Conservation (phyloP, 2,113 vertebrate genomes). For the Forbesichthys papilliferus region DNA sequence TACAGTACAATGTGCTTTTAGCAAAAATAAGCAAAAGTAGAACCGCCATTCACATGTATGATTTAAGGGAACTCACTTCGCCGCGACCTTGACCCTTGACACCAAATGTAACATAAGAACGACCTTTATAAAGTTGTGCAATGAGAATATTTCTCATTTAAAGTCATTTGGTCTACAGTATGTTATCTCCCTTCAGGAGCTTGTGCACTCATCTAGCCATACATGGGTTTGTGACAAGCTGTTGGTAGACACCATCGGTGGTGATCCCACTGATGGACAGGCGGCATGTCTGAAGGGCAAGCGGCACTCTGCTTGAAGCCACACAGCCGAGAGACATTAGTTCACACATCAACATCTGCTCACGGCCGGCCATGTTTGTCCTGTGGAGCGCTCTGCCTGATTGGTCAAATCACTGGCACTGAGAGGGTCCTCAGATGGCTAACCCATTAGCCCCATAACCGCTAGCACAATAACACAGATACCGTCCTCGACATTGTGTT, state of each 20-base stretch:
- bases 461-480: constrained; percentile 53
- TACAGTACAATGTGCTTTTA: too few relatives aligned
- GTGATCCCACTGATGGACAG: constrained; percentile 11
- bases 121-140: too few relatives aligned
- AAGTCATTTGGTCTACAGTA: too few relatives aligned
- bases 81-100: too few relatives aligned
- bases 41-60: too few relatives aligned
- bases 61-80: too few relatives aligned
- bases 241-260: constrained; percentile 22
- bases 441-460: constrained; percentile 46
- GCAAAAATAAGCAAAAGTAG: too few relatives aligned
- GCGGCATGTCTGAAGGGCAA: neutral
- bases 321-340: constrained; percentile 35
- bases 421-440: constrained; percentile 63
- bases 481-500: constrained; percentile 39
- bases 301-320: constrained; percentile 20
- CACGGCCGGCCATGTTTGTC: constrained; percentile 38
- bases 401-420: constrained; percentile 65
- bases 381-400: constrained; percentile 41
- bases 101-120: too few relatives aligned
- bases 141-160: too few relatives aligned
- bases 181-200: neutral
- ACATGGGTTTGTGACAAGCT: constrained; percentile 7
- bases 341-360: constrained; percentile 69
- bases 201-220: constrained; percentile 1